Evolutionary conservation across 2,888 invertebrate genomes (phyloP).

Genomic region (Zhengitettix transpicula): DNA sequence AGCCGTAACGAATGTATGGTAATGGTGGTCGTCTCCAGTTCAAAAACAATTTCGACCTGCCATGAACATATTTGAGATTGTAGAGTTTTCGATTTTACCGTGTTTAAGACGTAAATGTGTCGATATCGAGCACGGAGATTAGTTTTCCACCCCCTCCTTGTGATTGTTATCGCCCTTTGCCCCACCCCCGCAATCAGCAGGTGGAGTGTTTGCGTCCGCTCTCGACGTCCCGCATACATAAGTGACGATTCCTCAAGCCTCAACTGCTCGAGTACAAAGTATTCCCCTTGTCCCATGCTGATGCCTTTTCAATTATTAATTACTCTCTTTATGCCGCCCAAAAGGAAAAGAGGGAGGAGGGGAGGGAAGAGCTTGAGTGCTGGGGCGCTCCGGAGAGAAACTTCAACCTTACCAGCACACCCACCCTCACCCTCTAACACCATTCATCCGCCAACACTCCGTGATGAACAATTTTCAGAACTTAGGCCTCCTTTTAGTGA

Average conservation of each 20-base stretch:
- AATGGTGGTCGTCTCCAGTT: no score
- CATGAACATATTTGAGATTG: no score
- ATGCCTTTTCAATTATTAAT: constrained; percentile 8
- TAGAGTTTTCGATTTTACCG: no score
- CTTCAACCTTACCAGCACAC: neutral
- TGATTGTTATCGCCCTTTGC: no score
- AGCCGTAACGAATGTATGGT: no score
- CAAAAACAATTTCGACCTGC: no score
- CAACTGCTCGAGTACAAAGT: neutral
- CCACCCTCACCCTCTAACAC: neutral
- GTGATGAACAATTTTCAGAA: neutral
- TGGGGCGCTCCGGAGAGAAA: neutral
- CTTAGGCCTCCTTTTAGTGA: neutral
- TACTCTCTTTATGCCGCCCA: constrained; percentile 3
- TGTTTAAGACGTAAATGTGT: no score
- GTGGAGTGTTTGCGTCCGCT: neutral
- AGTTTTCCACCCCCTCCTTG: no score
- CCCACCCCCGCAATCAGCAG: neutral
- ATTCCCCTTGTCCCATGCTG: neutral
- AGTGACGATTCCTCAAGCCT: neutral
- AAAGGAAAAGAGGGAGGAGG: neutral
- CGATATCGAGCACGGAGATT: no score
- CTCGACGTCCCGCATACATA: neutral
- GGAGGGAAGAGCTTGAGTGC: neutral
- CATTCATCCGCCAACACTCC: neutral